These are phyloP conservation scores for Petrolisthes cinctipes DNA, from an alignment of 2,888 invertebrate species.

Conservation along the genomic window DNA sequence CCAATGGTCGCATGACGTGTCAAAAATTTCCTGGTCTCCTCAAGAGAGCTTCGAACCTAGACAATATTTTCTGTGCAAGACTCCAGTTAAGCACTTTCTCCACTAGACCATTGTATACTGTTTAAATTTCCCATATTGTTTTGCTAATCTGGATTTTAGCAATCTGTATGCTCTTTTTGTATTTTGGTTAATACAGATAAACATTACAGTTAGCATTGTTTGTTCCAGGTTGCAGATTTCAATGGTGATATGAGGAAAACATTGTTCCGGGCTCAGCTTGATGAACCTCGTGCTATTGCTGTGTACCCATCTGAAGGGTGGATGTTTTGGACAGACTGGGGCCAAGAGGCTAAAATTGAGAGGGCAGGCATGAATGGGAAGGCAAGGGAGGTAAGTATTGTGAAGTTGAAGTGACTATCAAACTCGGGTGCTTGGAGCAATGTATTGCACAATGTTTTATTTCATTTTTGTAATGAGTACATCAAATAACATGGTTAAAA, in stretches of 20 bases:
- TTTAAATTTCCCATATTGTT: no score
- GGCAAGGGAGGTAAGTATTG: slow-evolving; percentile 49
- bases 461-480: no score
- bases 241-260: slow-evolving; percentile 92
- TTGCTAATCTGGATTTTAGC: no score
- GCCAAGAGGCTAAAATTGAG: slow-evolving; percentile 68
- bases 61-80: no score
- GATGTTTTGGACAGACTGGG: slow-evolving; percentile 69
- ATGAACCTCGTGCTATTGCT: slow-evolving; percentile 94
- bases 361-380: slow-evolving; percentile 68
- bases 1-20: no score
- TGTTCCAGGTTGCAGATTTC: slow-evolving; percentile 83
- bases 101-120: no score
- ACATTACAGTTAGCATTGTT: background rate
- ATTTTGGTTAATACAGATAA: background rate
- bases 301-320: slow-evolving; percentile 91
- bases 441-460: no score
- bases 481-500: no score
- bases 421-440: no score
- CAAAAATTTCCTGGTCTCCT: no score
- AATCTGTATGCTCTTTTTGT: background rate
- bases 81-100: no score
- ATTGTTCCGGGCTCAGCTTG: slow-evolving; percentile 84
- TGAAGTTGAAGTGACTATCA: background rate
- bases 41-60: no score